These are phyloP conservation scores for Sphenodon punctatus DNA, from an alignment of 2,797 vertebrate species.

Conservation along the genomic window DNA sequence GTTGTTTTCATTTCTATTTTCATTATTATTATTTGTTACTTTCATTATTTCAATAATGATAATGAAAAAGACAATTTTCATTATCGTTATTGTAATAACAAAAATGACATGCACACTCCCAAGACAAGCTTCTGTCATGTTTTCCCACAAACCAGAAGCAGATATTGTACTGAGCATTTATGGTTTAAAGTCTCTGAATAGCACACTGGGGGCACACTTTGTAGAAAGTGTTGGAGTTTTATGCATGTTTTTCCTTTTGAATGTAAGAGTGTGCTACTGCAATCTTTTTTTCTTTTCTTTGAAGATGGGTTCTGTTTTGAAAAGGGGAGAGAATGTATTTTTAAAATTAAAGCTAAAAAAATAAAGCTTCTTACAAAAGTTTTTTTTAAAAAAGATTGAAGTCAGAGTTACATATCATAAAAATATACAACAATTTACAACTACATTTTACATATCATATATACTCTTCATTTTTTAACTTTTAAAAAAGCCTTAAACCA, in stretches of 20 bases:
- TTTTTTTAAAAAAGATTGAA: too few relatives aligned
- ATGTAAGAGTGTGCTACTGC: slow-evolving; percentile 77
- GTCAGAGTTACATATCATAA: too few relatives aligned
- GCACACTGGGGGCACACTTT: slow-evolving; percentile 56
- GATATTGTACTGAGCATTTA: slow-evolving; percentile 72
- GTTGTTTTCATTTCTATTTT: too few relatives aligned
- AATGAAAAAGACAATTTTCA: too few relatives aligned
- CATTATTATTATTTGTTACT: too few relatives aligned
- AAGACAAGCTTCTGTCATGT: slow-evolving; percentile 57
- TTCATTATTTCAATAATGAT: too few relatives aligned
- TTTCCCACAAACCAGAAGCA: slow-evolving; percentile 69
- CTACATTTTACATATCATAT: too few relatives aligned
- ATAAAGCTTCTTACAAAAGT: slow-evolving; percentile 73
- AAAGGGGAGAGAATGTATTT: slow-evolving; percentile 72
- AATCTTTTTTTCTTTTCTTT: slow-evolving; percentile 56
- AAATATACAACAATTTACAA: too few relatives aligned
- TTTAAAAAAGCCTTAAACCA: too few relatives aligned
- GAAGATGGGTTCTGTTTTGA: slow-evolving; percentile 73
- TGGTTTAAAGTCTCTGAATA: slow-evolving; percentile 56
- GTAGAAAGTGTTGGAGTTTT: slow-evolving; percentile 64
- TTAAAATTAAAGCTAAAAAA: slow-evolving; percentile 72
- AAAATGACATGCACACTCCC: too few relatives aligned
- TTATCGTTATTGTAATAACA: too few relatives aligned
- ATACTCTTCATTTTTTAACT: too few relatives aligned
- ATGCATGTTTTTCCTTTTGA: slow-evolving; percentile 79